Evolutionary conservation across 2,113 vertebrate genomes (phyloP), one percentile per base, ranked within the genome.

Genomic region (Triplophysa tibetana): DNA sequence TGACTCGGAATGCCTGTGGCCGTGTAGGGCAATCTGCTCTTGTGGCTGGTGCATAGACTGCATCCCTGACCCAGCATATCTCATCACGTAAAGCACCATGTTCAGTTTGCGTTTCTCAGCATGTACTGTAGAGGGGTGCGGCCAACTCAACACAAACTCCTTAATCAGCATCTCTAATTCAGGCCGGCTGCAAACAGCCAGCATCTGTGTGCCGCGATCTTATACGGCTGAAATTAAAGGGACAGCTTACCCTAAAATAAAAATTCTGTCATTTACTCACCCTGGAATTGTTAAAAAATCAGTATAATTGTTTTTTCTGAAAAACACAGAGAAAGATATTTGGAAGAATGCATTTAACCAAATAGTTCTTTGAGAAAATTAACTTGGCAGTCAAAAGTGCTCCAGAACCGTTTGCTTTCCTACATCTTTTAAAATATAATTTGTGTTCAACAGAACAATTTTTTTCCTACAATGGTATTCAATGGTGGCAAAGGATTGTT

Each of bases 121-220:
- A 21, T 21, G 54, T 48, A 21, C 19, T 7, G 29, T 50, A 54
- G n/a, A 52, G 67, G 65, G 61, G 14, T 63, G 69, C 24, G 29
- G 75, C 54, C 45, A 19, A 38, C 38, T n/a, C 26, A 52, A 54
- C 60, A 70, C 58, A 67, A 75, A 54, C 75, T 62, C 79, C 70
- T 84, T 82, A 11, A 70, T 81, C 65, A 70, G 79, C 70, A 70
- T 77, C 17, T 77, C 79, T 78, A 63, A 74, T 74, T 77, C 54
- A 61, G 26, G 21, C 29, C 52, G 67, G 61, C 69, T 52, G 50
- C 43, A 62, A 13, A 10, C 33, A 43, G 72, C 41, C 56, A 52
- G 75, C 13, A 0, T 77, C 67, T 72, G 19, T 69, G 65, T 78
- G 67, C 33, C 70, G 61, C 54, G 58, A 16, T 45, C 64, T 70